Evolutionary conservation across 2,113 vertebrate species (phyloP).

Genomic region (Gorsachius goisagi): DNA sequence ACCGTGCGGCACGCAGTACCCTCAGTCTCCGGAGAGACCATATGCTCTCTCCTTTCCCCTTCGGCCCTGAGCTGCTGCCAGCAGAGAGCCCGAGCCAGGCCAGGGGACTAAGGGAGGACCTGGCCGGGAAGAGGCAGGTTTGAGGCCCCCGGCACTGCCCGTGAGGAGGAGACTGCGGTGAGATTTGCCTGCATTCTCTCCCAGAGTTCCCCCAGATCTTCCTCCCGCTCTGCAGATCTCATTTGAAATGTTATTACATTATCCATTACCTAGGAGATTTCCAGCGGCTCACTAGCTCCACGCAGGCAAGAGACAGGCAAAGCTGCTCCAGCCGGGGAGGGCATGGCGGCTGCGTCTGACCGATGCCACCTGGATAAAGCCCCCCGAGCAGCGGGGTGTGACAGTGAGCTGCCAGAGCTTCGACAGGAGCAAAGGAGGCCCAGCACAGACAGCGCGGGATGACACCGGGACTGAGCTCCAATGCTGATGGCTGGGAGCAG

Average conservation of each 20-base stretch:
- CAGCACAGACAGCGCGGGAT: neutral
- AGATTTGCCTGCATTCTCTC: conserved; percentile 54
- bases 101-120: neutral
- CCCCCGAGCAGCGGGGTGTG: neutral
- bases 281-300: conserved; percentile 51
- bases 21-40: neutral
- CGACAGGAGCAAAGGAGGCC: neutral
- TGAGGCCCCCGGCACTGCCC: neutral
- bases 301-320: conserved; percentile 29
- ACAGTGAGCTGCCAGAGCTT: neutral
- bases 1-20: neutral
- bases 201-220: conserved; percentile 44
- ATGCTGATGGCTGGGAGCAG: neutral
- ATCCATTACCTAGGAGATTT: conserved; percentile 58
- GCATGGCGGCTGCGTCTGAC: neutral
- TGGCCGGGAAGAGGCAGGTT: neutral
- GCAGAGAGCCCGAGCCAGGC: neutral
- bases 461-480: neutral
- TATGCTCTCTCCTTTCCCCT: neutral
- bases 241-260: conserved; percentile 56
- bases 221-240: conserved; percentile 52
- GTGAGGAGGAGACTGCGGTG: conserved; percentile 33
- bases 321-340: neutral
- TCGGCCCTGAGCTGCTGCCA: neutral
- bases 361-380: neutral